These are phyloP conservation scores for Pygoscelis adeliae DNA, from an alignment of 2,113 vertebrate genomes.

Conservation along the genomic window DNA sequence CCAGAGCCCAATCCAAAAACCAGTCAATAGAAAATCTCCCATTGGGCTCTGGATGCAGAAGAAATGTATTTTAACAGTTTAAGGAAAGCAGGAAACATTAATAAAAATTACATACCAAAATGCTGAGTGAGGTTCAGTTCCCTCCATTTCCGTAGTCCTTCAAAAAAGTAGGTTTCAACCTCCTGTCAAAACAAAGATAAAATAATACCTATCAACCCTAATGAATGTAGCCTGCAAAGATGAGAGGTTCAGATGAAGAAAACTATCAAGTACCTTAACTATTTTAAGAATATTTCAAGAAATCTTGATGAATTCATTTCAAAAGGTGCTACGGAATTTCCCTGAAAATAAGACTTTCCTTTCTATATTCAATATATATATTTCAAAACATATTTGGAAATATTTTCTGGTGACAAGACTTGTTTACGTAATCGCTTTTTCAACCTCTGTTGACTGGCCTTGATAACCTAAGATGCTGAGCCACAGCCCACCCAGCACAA, in stretches of 20 bases:
- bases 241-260: neutral
- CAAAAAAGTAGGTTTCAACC: constrained; percentile 95
- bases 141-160: constrained; percentile 94
- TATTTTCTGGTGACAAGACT: neutral
- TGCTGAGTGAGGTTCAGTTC: constrained; percentile 92
- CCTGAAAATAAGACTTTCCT: neutral
- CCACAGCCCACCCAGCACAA: neutral
- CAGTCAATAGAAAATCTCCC: neutral
- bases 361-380: neutral
- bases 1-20: neutral
- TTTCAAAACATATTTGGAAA: neutral
- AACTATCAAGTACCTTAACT: neutral
- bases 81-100: neutral
- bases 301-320: neutral
- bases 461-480: neutral
- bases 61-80: neutral
- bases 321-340: neutral
- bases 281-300: neutral
- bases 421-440: neutral
- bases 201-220: neutral
- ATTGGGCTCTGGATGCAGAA: neutral
- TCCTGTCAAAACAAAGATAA: constrained; percentile 78
- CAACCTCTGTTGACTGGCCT: neutral
- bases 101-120: constrained; percentile 81
- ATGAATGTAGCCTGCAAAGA: neutral